phyloP scores from a whole-genome alignment of 2,888 invertebrate genomes.

The Drosophila colorata region DNA sequence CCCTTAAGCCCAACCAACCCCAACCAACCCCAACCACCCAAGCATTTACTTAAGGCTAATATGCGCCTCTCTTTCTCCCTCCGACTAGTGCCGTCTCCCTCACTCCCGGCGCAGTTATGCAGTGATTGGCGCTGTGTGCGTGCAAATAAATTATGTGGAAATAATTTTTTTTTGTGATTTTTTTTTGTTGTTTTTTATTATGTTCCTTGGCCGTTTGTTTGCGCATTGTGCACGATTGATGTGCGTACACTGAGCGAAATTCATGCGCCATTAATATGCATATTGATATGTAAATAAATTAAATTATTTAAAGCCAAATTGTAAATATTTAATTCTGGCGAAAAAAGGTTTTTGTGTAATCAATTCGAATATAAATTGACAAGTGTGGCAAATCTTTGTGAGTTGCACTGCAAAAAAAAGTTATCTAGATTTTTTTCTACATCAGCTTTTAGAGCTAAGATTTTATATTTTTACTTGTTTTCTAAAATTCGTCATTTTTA shows the following conservation, averaged over 20 bases:
- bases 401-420: too few species aligned
- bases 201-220: slow-evolving; percentile 36
- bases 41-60: slow-evolving; percentile 19
- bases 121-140: slow-evolving; percentile 52
- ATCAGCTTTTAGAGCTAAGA: too few species aligned
- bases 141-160: slow-evolving; percentile 75
- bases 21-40: background rate
- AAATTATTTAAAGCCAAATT: too few species aligned
- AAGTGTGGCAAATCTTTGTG: too few species aligned
- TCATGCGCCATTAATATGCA: background rate
- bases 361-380: too few species aligned
- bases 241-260: slow-evolving; percentile 44
- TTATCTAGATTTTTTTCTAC: too few species aligned
- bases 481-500: too few species aligned
- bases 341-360: too few species aligned
- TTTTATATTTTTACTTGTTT: too few species aligned
- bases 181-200: slow-evolving; percentile 31
- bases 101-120: slow-evolving; percentile 19
- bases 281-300: background rate
- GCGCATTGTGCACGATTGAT: slow-evolving; percentile 46
- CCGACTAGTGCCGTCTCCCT: slow-evolving; percentile 7
- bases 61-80: background rate
- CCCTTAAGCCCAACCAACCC: too few species aligned
- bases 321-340: too few species aligned
- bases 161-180: slow-evolving; percentile 50